Base-by-base conservation (phyloP, 2,888 invertebrate species). In the Epinotia brunnichana region DNA sequence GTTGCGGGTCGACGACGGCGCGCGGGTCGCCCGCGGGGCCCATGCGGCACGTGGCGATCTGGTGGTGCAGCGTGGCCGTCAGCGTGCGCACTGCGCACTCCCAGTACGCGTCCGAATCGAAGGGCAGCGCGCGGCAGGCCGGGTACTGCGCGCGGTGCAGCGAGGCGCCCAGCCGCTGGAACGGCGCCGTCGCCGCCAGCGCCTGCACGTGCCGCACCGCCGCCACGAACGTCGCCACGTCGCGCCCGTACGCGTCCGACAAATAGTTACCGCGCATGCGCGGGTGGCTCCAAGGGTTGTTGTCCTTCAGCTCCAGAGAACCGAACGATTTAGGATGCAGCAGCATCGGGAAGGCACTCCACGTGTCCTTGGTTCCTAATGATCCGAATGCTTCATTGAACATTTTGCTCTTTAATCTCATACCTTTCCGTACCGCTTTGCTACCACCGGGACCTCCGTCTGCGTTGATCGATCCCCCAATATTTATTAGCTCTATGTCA, bases 241-340 rank as follows among this genome's bases (percentile, higher is more conserved):
- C 94, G 29, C 76, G 84, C 2, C 94, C 94, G 81, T 77, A 84
- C 4, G 93, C 94, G 81, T 96, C 94, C 0, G 94, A 94, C 74
- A 97, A 94, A 84, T 98, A 98, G 80, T 98, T 97, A 0, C 97
- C 96, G 79, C 96, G 95, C 78, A 98, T 95, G n/a, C 95, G 88
- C 0, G 98, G 97, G 78, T 95, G 95, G 48, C 95, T 95, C 59
- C 95, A 94, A 0, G 97, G 97, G 89, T 98, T 95, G 29, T 91
- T 95, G 54, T 96, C 95, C 79, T 94, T 95, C 15, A 98, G 90
- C 83, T 94, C 94, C 0, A 97, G 79, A 5, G 94, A 92, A 0
- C 97, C 97, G 21, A 94, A 90, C 15, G 97, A 97, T 82, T 95
- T 94, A 0, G 97, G 97, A 82, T 96, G 95, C 64, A 97, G 94